Evolutionary conservation across 2,888 invertebrate genomes (phyloP), one percentile per base, ranked within the genome.

Genomic region (Platycheirus albimanus): DNA sequence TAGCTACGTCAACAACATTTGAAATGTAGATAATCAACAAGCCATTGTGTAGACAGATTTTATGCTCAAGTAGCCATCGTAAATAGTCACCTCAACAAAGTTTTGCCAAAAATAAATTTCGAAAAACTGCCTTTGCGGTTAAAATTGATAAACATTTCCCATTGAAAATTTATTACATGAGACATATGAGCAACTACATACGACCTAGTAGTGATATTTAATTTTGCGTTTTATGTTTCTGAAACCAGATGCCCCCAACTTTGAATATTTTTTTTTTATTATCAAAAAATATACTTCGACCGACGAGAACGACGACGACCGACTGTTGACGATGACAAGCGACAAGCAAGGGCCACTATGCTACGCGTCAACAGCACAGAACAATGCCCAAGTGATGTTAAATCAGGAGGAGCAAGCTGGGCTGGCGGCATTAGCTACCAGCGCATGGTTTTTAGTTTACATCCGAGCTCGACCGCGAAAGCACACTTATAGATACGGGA

Each of bases 401-500:
- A 72, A 71, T 51, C 69, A 76, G 52, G 38, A 76, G 54, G 20
- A 45, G 45, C 38, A 33, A 20, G 61, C 66, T 49, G 52, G 54
- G 45, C 69, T 70, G 41, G 38, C 72, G 51, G 45, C 61, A 76
- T 71, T 76, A 81, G 81, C 75, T 63, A 63, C 47, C 72, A 64
- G 86, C 86, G 86, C 85, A 85, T 81, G 85, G 47, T 33, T 80
- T 85, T 86, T 80, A 87, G 87, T 87, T 71, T 78, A 75, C 79
- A 85, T 83, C 85, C 83, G 86, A 86, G 84, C 87, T 86, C 86
- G 86, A 86, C 85, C 85, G 86, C 84, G 86, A 81, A 85, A 85
- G 86, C 86, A 87, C 71, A 72, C 54, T n/a, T n/a, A 61, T 45
- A 51, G 43, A 66, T 52, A 75, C 61, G 56, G 47, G 47, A 2